Evolutionary conservation across 2,113 vertebrate species (phyloP), one percentile per base, ranked within the genome.

Genomic region (Chaetura pelagica): DNA sequence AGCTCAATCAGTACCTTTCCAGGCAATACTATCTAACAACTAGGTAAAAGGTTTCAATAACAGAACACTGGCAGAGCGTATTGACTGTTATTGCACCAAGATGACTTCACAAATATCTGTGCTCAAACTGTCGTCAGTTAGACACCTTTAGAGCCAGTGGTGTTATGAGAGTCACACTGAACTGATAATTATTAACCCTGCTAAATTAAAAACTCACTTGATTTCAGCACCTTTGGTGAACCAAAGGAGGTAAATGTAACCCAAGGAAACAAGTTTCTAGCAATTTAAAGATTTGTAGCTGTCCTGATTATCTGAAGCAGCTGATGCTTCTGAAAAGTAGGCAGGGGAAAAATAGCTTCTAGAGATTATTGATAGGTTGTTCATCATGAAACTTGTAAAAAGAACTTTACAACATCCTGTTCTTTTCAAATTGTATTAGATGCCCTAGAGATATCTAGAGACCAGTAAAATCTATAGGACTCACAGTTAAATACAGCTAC

Each of bases 21-120:
- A 93, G 49, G 84, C 78, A 95, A 83, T 64, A 29, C n/a, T 82
- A 32, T 75, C 76, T 82, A 87, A 91, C 48, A 84, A 89, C 64
- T 61, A 75, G 71, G 93, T 89, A 79, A 89, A 95, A 93, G 84
- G 87, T 83, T 96, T 96, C 89, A 95, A 91, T 94, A 96, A 89
- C 87, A 77, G 35, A 73, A 51, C 11, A 4, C 68, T 88, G 63
- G 51, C 67, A 64, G 79, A 87, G n/a, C 2, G 5, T 89, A 89
- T 93, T 89, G 87, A 94, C 71, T 72, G 67, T 93, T 94, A 89
- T 49, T 87, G 87, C 91, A 84, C 84, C 58, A 29, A 75, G 66
- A 93, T 76, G 87, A 87, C 77, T 94, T 94, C 67, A 93, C 73
- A 73, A 82, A 95, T 89, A 15, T 38, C 93, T 76, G 62, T 91